A percentile compares a stretch with the other conserved stretches of the same genome.
Conservation (phyloP, 2,797 vertebrate genomes). For the Acanthurus tractus region DNA sequence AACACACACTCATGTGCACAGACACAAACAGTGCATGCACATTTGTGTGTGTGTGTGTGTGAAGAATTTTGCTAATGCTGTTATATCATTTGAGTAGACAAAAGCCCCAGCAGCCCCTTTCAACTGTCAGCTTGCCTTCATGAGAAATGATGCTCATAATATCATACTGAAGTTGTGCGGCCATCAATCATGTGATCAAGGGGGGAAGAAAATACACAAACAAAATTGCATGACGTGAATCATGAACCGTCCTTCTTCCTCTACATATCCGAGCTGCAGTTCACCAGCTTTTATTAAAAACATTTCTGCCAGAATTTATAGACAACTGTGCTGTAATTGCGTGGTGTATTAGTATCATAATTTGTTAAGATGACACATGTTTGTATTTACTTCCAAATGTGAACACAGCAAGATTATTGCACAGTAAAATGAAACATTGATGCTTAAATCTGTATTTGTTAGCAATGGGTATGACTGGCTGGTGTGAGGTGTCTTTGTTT, state of each 20-base stretch:
- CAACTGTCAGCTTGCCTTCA: conserved; percentile 59
- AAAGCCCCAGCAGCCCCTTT: conserved; percentile 42
- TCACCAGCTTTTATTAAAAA: conserved; percentile 23
- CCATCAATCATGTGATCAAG: conserved; percentile 71
- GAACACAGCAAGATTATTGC: neutral
- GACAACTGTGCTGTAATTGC: neutral
- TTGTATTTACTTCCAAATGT: neutral
- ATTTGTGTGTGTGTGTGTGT: conserved; percentile 7
- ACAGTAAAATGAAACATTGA: neutral
- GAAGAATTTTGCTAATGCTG: conserved; percentile 49
- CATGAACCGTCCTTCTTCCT: conserved; percentile 35
- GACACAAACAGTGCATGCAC: conserved; percentile 7
- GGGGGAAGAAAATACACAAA: conserved; percentile 49
- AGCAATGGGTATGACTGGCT: conserved; percentile 5
- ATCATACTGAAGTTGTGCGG: conserved; percentile 50
- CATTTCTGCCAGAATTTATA: conserved; percentile 5
- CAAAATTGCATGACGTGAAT: conserved; percentile 49
- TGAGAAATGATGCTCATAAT: conserved; percentile 76
- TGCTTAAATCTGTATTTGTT: neutral
- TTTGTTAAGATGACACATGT: neutral
- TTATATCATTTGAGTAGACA: conserved; percentile 48
- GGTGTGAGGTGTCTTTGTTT: conserved; percentile 30
- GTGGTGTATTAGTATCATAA: neutral
- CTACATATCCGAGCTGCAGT: conserved; percentile 15
- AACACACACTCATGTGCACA: conserved; percentile 17